A percentile compares a stretch with the other conserved stretches of the same genome.
Conservation (phyloP, 2,113 vertebrate genomes). For the Nannospalax galili region DNA sequence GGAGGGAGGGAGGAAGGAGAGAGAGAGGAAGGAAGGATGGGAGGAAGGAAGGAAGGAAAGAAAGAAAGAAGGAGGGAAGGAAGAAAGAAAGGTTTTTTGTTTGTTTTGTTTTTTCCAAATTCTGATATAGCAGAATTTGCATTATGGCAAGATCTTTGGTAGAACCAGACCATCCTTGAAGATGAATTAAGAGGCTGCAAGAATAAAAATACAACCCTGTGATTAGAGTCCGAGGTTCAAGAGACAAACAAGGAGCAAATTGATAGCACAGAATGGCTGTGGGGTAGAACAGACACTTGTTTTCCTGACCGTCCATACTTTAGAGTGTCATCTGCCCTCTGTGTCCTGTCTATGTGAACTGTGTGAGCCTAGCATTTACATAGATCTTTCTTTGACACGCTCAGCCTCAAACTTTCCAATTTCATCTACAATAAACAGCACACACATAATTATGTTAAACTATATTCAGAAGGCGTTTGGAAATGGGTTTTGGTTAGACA, state of each 20-base stretch:
- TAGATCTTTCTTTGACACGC: not conserved
- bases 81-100: not conserved
- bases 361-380: not conserved
- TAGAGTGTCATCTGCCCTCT: not conserved
- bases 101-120: not conserved
- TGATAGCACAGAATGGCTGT: not conserved
- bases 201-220: not conserved
- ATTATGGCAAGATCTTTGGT: not conserved
- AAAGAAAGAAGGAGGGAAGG: not conserved
- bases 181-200: not conserved
- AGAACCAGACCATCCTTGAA: not conserved
- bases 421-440: not conserved
- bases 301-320: not conserved
- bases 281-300: not conserved
- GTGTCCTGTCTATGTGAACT: not conserved
- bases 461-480: not conserved
- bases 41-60: no score
- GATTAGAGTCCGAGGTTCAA: not conserved
- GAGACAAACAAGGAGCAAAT: not conserved
- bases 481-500: not conserved
- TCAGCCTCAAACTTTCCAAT: not conserved
- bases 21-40: no score
- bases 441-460: not conserved
- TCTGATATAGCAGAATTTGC: not conserved
- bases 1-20: no score